phyloP scores from a whole-genome alignment of 2,797 vertebrate genomes.

The Rhinogobio ventralis region DNA sequence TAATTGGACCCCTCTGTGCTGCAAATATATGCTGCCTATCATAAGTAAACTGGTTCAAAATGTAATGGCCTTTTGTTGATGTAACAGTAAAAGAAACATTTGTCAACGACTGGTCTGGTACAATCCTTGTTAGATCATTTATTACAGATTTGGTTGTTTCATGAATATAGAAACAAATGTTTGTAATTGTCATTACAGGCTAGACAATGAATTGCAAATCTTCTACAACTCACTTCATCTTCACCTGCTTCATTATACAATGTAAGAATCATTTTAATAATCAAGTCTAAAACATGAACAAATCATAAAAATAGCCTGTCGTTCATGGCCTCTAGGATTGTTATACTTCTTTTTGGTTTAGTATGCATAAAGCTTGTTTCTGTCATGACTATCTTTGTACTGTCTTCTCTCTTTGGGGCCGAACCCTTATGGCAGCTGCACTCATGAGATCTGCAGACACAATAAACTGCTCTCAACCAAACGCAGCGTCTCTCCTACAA shows the following conservation, averaged over 20 bases:
- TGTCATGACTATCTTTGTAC: neutral
- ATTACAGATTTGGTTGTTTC: neutral
- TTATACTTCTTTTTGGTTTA: neutral
- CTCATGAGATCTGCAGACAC: neutral
- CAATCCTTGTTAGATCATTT: neutral
- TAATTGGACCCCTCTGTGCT: neutral
- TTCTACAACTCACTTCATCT: neutral
- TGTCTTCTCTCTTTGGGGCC: neutral
- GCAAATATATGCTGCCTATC: neutral
- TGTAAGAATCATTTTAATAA: constrained; percentile 1
- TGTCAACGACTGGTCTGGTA: neutral
- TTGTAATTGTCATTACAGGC: neutral
- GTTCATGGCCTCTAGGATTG: neutral
- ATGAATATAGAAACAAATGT: neutral
- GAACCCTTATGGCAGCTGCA: neutral
- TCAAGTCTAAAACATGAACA: neutral
- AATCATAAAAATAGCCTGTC: neutral
- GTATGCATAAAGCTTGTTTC: neutral
- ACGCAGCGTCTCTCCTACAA: constrained; percentile 24
- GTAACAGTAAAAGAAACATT: neutral
- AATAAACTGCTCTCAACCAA: constrained; percentile 49
- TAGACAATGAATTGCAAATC: neutral
- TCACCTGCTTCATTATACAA: constrained; percentile 11
- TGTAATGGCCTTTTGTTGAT: neutral
- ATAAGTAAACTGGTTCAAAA: neutral